A percentile compares a stretch with the other conserved stretches of the same genome.
phyloP scores from a whole-genome alignment of 2,797 vertebrate genomes.

The Acanthurus lineatus region DNA sequence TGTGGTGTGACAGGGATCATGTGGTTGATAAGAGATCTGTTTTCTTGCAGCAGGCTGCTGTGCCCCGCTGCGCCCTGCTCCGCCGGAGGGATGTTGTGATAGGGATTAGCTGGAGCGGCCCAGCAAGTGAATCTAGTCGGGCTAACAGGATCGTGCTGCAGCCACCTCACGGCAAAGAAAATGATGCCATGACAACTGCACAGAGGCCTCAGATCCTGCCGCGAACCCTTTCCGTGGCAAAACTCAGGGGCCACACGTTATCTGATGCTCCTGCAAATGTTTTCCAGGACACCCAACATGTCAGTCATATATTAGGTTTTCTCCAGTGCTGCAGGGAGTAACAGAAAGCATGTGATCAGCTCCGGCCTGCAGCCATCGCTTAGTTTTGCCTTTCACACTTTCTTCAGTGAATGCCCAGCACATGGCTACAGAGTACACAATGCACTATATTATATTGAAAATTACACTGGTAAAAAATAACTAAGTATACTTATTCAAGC shows the following conservation, averaged over 20 bases:
- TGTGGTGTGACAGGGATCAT: conserved; percentile 61
- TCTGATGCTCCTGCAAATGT: conserved; percentile 38
- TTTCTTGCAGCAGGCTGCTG: conserved; percentile 58
- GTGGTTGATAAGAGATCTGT: conserved; percentile 68
- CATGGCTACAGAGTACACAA: neutral
- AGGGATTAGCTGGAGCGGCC: conserved; percentile 39
- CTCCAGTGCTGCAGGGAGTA: conserved; percentile 40
- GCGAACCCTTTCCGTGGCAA: conserved; percentile 43
- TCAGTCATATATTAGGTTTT: conserved; percentile 42
- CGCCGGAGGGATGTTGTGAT: conserved; percentile 66
- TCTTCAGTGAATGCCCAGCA: neutral
- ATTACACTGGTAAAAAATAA: neutral
- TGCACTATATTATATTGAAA: neutral
- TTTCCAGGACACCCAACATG: conserved; percentile 60
- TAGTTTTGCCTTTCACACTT: neutral
- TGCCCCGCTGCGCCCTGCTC: conserved; percentile 41
- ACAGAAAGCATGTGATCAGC: conserved; percentile 27
- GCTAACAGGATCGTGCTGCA: conserved; percentile 2
- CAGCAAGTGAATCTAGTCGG: conserved; percentile 32
- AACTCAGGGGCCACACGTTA: conserved; percentile 46
- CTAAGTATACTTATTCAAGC: neutral
- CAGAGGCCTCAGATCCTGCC: conserved; percentile 44
- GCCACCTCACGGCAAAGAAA: conserved; percentile 25
- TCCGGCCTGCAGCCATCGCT: conserved; percentile 6
- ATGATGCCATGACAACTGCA: conserved; percentile 57